phyloP scores from a whole-genome alignment of 1,140 invertebrate species.

The Centruroides vittatus region DNA sequence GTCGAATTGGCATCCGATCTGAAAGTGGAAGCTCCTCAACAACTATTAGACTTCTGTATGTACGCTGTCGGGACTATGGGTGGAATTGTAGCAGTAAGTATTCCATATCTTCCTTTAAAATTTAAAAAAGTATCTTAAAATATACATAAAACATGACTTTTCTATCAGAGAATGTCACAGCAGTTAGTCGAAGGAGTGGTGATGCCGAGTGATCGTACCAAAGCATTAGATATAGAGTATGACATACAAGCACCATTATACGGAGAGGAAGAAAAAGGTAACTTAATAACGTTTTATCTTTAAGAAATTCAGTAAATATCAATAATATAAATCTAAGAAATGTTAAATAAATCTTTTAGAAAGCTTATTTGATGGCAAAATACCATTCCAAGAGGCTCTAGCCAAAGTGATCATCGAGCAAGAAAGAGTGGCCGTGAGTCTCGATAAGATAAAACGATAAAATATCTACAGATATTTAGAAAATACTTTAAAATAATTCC shows the following conservation, averaged over 20 bases:
- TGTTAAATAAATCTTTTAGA: conserved; percentile 12
- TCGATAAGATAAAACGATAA: background rate
- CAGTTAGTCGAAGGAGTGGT: conserved; percentile 20
- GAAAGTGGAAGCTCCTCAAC: conserved; percentile 22
- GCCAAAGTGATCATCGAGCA: conserved; percentile 19
- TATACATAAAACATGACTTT: background rate
- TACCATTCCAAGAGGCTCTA: conserved; percentile 21
- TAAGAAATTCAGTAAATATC: background rate
- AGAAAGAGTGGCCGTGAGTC: conserved; percentile 15
- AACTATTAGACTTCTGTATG: conserved; percentile 21
- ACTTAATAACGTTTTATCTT: background rate
- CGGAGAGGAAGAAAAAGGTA: conserved; percentile 16
- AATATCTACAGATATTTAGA: background rate
- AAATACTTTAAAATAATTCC: background rate
- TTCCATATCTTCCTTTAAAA: background rate
- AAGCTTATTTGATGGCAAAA: conserved; percentile 21
- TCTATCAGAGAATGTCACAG: conserved; percentile 21
- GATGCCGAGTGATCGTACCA: conserved; percentile 20
- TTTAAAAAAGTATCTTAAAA: background rate
- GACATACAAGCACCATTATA: conserved; percentile 19
- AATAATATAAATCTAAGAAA: background rate
- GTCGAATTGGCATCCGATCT: conserved; percentile 18
- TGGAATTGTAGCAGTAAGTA: conserved; percentile 22
- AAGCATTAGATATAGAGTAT: conserved; percentile 22
- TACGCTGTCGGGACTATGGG: conserved; percentile 24